Conservation (phyloP, 2,113 vertebrate species). For the Aleadryas rufinucha region DNA sequence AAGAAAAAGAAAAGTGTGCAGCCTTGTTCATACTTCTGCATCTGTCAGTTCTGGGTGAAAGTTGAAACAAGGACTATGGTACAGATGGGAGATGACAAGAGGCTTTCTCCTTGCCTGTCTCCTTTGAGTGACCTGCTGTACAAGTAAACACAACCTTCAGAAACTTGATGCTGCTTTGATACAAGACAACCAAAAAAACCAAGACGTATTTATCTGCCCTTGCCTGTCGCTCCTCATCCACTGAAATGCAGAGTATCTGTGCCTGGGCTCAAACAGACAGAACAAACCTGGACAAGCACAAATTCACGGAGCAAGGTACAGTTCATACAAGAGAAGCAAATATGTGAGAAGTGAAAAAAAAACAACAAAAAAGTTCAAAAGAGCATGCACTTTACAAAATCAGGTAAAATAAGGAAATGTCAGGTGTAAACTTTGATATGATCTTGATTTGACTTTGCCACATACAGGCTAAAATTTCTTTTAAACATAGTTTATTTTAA, state of each 20-base stretch:
- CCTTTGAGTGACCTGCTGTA: neutral
- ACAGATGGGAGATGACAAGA: neutral
- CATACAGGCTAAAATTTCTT: neutral
- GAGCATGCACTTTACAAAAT: neutral
- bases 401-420: neutral
- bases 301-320: neutral
- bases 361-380: neutral
- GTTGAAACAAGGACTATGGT: neutral
- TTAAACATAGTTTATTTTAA: neutral
- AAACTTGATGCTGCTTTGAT: neutral
- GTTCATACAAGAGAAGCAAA: neutral
- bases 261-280: neutral
- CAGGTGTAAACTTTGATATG: neutral
- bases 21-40: neutral
- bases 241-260: neutral
- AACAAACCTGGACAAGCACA: neutral
- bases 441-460: neutral
- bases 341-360: neutral
- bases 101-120: neutral
- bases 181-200: neutral
- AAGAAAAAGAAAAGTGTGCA: neutral
- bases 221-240: neutral
- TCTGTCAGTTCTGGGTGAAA: neutral
- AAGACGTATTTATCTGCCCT: neutral
- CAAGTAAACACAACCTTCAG: neutral